Evolutionary conservation across 1,140 invertebrate species (phyloP).

Genomic region (Anagrus nilaparvatae): DNA sequence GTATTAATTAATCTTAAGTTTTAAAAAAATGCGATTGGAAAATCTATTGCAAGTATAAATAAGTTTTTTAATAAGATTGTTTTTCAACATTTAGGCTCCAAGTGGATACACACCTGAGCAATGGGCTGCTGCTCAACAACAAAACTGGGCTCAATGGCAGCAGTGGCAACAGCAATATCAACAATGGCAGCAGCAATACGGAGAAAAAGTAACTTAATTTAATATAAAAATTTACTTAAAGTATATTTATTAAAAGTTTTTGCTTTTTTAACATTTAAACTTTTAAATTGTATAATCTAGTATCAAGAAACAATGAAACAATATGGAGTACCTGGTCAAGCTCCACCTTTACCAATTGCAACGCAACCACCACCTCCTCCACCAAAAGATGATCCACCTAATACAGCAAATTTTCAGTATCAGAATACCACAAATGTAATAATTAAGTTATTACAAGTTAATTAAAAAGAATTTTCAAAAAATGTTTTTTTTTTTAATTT

Average conservation of each 20-base stretch:
- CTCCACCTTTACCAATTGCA: constrained; percentile 29
- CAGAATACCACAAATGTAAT: constrained; percentile 25
- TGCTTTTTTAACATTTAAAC: not conserved
- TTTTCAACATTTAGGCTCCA: constrained; percentile 36
- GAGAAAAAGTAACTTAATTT: constrained; percentile 52
- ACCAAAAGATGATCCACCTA: constrained; percentile 28
- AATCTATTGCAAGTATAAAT: not conserved
- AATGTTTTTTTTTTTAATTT: not conserved
- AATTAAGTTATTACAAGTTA: not conserved
- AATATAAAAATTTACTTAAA: constrained; percentile 12
- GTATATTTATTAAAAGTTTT: constrained; percentile 14
- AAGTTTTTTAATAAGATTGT: constrained; percentile 7
- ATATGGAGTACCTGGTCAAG: constrained; percentile 28
- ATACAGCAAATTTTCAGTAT: constrained; percentile 23
- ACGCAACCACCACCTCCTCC: constrained; percentile 35
- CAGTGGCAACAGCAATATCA: constrained; percentile 76
- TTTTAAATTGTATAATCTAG: constrained; percentile 31
- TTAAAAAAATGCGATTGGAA: not conserved
- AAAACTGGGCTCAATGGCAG: constrained; percentile 75
- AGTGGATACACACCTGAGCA: constrained; percentile 58
- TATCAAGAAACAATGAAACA: constrained; percentile 50
- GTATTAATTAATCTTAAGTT: not conserved
- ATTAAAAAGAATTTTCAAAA: not conserved
- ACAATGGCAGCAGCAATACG: constrained; percentile 74
- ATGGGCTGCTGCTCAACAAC: constrained; percentile 59